phyloP scores from a whole-genome alignment of 2,113 vertebrate species.

The Aegithalos caudatus region DNA sequence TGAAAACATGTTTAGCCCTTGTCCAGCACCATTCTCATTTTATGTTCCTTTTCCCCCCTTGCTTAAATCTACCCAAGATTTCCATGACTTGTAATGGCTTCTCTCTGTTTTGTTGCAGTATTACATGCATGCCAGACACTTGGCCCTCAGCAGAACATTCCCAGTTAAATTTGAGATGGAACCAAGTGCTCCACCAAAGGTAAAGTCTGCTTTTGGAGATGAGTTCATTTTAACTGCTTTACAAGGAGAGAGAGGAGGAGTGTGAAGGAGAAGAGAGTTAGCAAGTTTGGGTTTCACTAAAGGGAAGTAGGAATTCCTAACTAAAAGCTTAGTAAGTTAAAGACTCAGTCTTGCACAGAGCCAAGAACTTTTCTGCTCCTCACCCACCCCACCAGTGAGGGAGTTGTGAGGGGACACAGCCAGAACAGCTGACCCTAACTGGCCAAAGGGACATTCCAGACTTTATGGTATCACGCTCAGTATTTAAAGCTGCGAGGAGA shows the following conservation, averaged over 20 bases:
- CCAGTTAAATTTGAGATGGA: slow-evolving; percentile 89
- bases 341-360: not conserved
- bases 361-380: not conserved
- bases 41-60: not conserved
- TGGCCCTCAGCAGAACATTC: slow-evolving; percentile 90
- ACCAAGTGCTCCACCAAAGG: slow-evolving; percentile 77
- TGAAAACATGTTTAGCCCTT: not conserved
- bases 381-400: fast-evolving
- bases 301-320: not conserved
- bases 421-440: not conserved
- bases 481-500: not conserved
- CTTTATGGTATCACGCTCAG: not conserved
- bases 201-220: slow-evolving; percentile 55
- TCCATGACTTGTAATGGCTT: not conserved
- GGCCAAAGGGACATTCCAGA: not conserved
- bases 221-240: not conserved
- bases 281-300: not conserved
- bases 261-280: not conserved
- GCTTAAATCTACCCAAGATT: not conserved
- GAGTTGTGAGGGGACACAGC: not conserved
- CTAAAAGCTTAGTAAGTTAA: not conserved
- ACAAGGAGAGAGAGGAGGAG: not conserved
- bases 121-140: slow-evolving; percentile 86
- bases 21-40: not conserved
- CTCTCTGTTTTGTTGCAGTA: slow-evolving; percentile 75